Percentiles rank a stretch among this genome's conserved stretches.
These are phyloP conservation scores for Drosophila yooni DNA, from an alignment of 2,888 invertebrate species.

Conservation along the genomic window DNA sequence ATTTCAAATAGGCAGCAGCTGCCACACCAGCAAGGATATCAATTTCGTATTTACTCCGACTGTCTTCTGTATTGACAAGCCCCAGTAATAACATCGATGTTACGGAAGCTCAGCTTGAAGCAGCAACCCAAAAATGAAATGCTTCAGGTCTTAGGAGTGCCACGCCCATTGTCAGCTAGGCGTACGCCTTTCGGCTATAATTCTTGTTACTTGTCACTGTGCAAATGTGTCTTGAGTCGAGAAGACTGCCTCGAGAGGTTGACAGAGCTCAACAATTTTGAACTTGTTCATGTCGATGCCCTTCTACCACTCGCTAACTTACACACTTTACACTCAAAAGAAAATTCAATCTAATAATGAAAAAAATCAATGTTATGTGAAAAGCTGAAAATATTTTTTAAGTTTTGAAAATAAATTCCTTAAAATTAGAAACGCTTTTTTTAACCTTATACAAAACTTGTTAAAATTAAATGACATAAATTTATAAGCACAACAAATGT, in stretches of 20 bases:
- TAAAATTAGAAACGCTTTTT: not conserved
- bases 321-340: not conserved
- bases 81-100: conserved; percentile 34
- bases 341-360: not conserved
- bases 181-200: conserved; percentile 58
- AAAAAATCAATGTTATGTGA: not conserved
- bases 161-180: conserved; percentile 26
- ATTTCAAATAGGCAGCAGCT: conserved; percentile 33
- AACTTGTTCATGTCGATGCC: conserved; percentile 43
- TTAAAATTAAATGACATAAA: not conserved
- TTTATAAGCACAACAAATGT: not conserved
- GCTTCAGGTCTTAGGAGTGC: conserved; percentile 17
- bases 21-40: conserved; percentile 38
- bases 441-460: not conserved
- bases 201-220: conserved; percentile 60
- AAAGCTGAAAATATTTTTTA: not conserved
- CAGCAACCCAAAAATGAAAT: conserved; percentile 10
- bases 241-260: conserved; percentile 46
- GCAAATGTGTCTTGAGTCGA: conserved; percentile 49
- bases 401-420: not conserved
- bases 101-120: conserved; percentile 30
- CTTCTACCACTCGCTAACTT: not conserved
- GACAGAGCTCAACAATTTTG: conserved; percentile 70
- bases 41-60: conserved; percentile 48
- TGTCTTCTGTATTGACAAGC: conserved; percentile 39